Evolutionary conservation across 2,797 vertebrate genomes (phyloP).

Genomic region (Halcyon badia): DNA sequence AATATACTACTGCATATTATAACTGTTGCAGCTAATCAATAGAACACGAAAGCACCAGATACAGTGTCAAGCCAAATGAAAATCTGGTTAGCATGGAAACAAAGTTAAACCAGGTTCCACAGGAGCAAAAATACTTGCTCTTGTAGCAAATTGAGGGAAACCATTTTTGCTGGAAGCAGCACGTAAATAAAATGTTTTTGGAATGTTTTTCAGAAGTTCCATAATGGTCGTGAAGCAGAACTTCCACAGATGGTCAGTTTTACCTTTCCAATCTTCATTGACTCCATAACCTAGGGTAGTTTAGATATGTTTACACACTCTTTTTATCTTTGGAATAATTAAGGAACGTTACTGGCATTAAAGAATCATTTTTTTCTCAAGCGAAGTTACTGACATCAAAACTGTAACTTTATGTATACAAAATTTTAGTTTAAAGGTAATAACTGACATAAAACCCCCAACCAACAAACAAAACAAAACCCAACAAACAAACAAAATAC

Average conservation of each 20-base stretch:
- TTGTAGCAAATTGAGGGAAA: background rate
- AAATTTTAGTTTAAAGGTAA: background rate
- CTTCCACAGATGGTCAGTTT: background rate
- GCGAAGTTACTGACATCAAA: background rate
- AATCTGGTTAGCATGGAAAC: background rate
- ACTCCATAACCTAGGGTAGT: background rate
- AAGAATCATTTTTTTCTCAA: background rate
- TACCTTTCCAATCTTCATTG: background rate
- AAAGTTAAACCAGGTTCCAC: background rate
- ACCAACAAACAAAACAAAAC: background rate
- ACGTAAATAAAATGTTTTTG: background rate
- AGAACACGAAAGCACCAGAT: background rate
- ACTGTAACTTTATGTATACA: fast-evolving
- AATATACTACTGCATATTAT: no score
- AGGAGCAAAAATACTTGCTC: background rate
- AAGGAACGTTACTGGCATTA: background rate
- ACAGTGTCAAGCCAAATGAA: background rate
- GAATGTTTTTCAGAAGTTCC: background rate
- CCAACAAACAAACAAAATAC: background rate
- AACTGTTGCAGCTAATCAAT: background rate
- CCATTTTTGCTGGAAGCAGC: background rate
- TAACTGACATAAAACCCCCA: background rate
- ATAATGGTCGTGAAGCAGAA: background rate
- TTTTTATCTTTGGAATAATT: background rate
- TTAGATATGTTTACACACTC: background rate